These are phyloP conservation scores for Pocillopora verrucosa DNA, from an alignment of 64 coral and sea anemone genomes.

Conservation along the genomic window DNA sequence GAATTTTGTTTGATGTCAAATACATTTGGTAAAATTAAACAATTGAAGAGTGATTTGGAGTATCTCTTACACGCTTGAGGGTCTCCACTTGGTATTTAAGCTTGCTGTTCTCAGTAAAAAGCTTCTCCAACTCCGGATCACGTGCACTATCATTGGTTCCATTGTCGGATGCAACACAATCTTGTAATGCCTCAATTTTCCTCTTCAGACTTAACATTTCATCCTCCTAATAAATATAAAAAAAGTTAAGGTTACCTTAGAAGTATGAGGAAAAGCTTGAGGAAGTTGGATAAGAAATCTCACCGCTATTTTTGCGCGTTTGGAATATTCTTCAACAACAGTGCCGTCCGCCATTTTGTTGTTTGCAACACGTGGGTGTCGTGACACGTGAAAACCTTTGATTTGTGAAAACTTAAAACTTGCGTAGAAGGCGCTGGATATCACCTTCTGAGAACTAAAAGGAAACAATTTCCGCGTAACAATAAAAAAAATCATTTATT, in stretches of 20 bases:
- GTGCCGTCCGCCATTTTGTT: conserved; percentile 68
- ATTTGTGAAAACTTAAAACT: not conserved
- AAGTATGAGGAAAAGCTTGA: not conserved
- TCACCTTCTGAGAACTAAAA: conserved; percentile 17
- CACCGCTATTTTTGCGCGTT: conserved; percentile 85
- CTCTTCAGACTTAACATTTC: conserved; percentile 83
- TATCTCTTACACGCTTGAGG: conserved; percentile 71
- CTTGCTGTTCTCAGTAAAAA: conserved; percentile 85
- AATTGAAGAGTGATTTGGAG: not conserved
- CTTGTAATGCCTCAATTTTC: conserved; percentile 79
- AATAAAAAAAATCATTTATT: conserved; percentile 21
- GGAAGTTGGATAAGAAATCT: not conserved
- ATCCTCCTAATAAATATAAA: conserved; percentile 66
- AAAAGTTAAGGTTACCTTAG: not conserved
- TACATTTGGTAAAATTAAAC: not conserved
- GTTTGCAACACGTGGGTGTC: conserved; percentile 70
- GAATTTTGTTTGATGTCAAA: too few relatives aligned
- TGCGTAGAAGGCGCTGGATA: conserved; percentile 5
- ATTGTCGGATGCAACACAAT: conserved; percentile 21
- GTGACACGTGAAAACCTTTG: not conserved
- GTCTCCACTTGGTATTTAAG: conserved; percentile 90
- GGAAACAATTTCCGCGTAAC: conserved; percentile 18
- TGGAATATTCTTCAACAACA: conserved; percentile 68
- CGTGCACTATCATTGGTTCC: conserved; percentile 23
- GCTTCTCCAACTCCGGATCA: conserved; percentile 45